phyloP scores from a whole-genome alignment of 2,888 invertebrate species.

The Parascotia fuliginaria region DNA sequence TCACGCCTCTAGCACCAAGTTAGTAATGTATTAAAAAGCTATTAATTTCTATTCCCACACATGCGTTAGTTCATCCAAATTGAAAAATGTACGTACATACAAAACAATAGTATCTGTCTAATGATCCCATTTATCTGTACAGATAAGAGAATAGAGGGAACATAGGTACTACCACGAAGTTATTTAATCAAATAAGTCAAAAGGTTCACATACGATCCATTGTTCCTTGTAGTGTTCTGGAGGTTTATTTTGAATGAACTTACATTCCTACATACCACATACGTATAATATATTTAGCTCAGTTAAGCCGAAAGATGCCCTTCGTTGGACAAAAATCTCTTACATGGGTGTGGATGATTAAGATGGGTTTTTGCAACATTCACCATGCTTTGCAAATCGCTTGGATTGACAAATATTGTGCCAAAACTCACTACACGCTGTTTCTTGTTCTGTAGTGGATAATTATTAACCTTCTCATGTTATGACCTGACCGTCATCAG shows the following conservation, averaged over 20 bases:
- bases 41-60: conserved; percentile 1
- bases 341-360: too few relatives aligned
- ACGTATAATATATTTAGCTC: too few relatives aligned
- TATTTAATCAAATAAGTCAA: conserved; percentile 38
- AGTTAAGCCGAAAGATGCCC: too few relatives aligned
- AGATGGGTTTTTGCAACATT: too few relatives aligned
- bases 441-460: too few relatives aligned
- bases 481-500: too few relatives aligned
- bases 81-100: conserved; percentile 31
- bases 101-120: conserved; percentile 40
- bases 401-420: too few relatives aligned
- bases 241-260: conserved; percentile 1
- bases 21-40: background rate
- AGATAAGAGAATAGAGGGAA: conserved; percentile 17
- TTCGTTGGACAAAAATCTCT: too few relatives aligned
- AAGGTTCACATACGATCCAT: conserved; percentile 24
- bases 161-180: conserved; percentile 34
- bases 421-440: too few relatives aligned
- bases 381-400: too few relatives aligned
- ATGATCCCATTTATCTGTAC: conserved; percentile 42
- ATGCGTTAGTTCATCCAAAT: conserved; percentile 5
- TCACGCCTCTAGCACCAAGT: too few relatives aligned
- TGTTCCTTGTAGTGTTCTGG: conserved; percentile 20
- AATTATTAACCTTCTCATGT: too few relatives aligned
- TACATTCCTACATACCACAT: background rate